A percentile compares a stretch with the other conserved stretches of the same genome.
phyloP scores from a whole-genome alignment of 1,140 invertebrate genomes.

The Papilio machaon region DNA sequence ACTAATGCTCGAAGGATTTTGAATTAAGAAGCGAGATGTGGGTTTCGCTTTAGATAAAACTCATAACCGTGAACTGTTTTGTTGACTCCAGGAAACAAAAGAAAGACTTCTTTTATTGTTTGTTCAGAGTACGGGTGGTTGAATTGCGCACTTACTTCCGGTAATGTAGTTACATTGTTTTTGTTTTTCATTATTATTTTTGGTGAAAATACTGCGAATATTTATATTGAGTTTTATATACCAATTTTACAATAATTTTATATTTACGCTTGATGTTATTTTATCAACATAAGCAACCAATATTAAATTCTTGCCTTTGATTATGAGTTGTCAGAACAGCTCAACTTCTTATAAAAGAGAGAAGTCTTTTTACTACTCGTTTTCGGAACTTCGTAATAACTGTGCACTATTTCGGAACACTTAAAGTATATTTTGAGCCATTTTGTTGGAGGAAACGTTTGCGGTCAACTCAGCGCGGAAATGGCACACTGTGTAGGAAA shows the following conservation, averaged over 20 bases:
- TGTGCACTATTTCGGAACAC: neutral
- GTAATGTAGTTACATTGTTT: conserved; percentile 35
- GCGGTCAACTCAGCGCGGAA: conserved; percentile 36
- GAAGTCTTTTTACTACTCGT: neutral
- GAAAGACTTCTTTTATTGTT: conserved; percentile 37
- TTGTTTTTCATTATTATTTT: conserved; percentile 10
- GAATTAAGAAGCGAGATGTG: conserved; percentile 38
- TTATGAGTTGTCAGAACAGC: neutral
- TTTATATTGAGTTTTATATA: neutral
- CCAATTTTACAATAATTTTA: neutral
- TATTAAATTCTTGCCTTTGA: neutral
- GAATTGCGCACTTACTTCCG: conserved; percentile 39
- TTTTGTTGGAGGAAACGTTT: conserved; percentile 36
- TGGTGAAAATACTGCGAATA: conserved; percentile 8
- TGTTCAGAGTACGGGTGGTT: conserved; percentile 34
- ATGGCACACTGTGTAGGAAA: conserved; percentile 30
- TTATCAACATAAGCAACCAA: neutral
- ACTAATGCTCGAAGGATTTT: conserved; percentile 38
- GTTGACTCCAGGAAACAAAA: conserved; percentile 39
- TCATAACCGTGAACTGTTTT: conserved; percentile 38
- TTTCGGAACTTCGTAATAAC: conserved; percentile 16
- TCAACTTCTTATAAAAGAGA: neutral
- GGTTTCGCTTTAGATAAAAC: conserved; percentile 38
- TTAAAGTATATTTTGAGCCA: conserved; percentile 29
- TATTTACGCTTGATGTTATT: neutral